Evolutionary conservation across 2,113 vertebrate genomes (phyloP).

Genomic region (Chlorodrepanis virens): DNA sequence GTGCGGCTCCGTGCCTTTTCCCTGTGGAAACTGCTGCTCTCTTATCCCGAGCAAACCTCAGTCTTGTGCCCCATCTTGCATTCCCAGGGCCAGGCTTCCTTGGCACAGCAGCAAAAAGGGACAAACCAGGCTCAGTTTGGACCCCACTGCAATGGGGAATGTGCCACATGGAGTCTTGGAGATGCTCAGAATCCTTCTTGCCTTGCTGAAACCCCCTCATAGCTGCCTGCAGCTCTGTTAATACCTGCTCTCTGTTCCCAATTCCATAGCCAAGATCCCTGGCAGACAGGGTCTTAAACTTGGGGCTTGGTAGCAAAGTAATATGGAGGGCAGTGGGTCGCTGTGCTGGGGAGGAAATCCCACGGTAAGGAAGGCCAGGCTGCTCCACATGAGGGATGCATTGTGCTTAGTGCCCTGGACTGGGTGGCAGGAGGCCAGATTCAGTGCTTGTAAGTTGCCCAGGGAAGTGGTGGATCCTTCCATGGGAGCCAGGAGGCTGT

Average conservation of each 20-base stretch:
- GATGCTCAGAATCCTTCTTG: background rate
- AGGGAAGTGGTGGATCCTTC: background rate
- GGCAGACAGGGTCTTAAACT: background rate
- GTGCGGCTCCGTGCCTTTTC: background rate
- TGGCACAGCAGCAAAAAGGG: background rate
- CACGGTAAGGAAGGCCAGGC: accelerated
- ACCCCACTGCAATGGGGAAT: accelerated
- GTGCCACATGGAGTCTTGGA: accelerated
- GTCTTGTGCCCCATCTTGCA: background rate
- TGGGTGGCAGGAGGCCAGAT: accelerated
- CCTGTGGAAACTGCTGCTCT: background rate
- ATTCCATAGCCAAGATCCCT: background rate
- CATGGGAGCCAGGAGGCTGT: accelerated
- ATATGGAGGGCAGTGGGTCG: accelerated
- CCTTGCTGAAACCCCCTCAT: background rate
- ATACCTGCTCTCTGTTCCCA: background rate
- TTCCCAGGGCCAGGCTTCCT: background rate
- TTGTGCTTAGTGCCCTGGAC: accelerated
- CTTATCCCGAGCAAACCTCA: background rate
- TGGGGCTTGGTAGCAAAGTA: background rate
- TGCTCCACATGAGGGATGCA: accelerated
- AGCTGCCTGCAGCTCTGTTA: background rate
- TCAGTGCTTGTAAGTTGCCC: accelerated
- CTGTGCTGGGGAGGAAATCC: background rate
- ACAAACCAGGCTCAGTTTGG: background rate